Conservation (phyloP, 2,113 vertebrate genomes). For the Hymenochirus boettgeri region DNA sequence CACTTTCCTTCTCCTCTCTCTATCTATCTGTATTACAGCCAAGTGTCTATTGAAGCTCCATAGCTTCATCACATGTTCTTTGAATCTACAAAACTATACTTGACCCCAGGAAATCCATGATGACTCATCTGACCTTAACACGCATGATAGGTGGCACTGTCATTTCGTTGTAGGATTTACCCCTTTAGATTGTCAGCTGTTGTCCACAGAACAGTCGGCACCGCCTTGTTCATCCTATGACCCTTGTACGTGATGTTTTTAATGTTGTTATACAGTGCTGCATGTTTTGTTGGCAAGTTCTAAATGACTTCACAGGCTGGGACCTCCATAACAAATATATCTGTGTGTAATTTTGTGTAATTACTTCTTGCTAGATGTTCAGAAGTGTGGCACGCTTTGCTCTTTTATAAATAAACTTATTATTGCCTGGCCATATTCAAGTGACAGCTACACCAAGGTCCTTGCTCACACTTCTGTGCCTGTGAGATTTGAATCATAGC, state of each 20-base stretch:
- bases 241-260: background rate
- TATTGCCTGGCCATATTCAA: background rate
- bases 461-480: background rate
- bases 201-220: too few relatives aligned
- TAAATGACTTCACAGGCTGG: background rate
- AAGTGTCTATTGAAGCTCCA: background rate
- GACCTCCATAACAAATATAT: background rate
- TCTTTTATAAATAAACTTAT: background rate
- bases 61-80: background rate
- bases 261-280: background rate
- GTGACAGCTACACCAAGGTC: background rate
- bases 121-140: background rate
- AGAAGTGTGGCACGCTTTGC: background rate
- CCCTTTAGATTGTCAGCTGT: background rate
- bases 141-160: background rate
- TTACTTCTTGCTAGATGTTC: background rate
- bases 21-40: background rate
- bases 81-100: background rate
- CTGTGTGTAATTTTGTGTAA: constrained; percentile 1
- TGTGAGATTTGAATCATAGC: background rate
- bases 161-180: background rate
- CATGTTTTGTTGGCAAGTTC: background rate
- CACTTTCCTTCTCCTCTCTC: background rate
- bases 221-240: background rate
- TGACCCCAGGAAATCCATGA: background rate